Percentiles rank a stretch among this genome's conserved stretches.
Evolutionary conservation across 1,140 invertebrate genomes (phyloP).

Genomic region (Drosophila novamexicana): DNA sequence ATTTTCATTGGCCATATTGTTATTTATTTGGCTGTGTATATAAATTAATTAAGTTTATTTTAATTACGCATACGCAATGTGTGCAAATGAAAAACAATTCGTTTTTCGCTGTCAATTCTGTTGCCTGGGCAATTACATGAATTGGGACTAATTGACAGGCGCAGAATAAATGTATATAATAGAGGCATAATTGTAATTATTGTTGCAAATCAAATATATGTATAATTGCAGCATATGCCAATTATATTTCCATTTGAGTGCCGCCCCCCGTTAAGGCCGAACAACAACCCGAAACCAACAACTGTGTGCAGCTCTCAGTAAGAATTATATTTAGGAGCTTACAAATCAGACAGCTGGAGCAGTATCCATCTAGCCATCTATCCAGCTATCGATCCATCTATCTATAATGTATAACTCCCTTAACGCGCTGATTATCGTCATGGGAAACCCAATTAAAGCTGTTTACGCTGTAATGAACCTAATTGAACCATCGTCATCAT

Average conservation of each 20-base stretch:
- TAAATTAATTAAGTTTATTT: constrained; percentile 21
- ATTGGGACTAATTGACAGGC: constrained; percentile 72
- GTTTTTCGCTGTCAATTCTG: constrained; percentile 22
- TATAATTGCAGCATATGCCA: constrained; percentile 70
- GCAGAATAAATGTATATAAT: constrained; percentile 67
- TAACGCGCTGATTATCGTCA: constrained; percentile 63
- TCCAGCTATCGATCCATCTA: background rate
- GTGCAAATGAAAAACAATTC: background rate
- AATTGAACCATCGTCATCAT: constrained; percentile 52
- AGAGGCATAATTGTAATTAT: constrained; percentile 68
- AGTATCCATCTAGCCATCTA: background rate
- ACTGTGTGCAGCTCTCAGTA: constrained; percentile 4
- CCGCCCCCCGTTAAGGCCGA: constrained; percentile 24
- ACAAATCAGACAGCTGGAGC: too few relatives aligned
- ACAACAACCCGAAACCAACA: background rate
- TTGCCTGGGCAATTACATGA: constrained; percentile 51
- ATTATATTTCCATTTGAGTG: constrained; percentile 76
- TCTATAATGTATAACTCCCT: background rate
- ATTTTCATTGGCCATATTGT: background rate
- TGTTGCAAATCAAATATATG: constrained; percentile 53
- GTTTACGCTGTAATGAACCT: constrained; percentile 70
- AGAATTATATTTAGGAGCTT: too few relatives aligned
- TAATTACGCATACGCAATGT: constrained; percentile 7
- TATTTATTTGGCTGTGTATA: constrained; percentile 3
- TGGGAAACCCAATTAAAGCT: constrained; percentile 75